Percentiles rank a stretch among this genome's conserved stretches.
Evolutionary conservation across 2,888 invertebrate genomes (phyloP).

Genomic region (Apodemia hepburni): DNA sequence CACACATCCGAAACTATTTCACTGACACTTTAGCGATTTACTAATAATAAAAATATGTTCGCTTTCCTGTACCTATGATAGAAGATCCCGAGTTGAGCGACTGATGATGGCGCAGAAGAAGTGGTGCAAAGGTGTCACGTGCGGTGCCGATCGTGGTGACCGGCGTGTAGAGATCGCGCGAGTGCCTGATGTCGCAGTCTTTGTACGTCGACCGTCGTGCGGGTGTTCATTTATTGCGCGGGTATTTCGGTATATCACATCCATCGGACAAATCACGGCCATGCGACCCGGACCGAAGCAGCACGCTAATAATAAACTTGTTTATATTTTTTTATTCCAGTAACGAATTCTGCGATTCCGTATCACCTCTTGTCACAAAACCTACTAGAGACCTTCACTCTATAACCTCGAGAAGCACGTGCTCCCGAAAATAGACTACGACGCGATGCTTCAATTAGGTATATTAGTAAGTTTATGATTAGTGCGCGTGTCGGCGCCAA

Average conservation of each 20-base stretch:
- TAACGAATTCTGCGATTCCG: constrained; percentile 58
- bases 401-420: constrained; percentile 71
- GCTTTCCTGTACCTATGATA: constrained; percentile 31
- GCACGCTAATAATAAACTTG: constrained; percentile 78
- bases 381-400: constrained; percentile 42
- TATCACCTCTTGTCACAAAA: constrained; percentile 38
- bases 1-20: not conserved
- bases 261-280: constrained; percentile 77
- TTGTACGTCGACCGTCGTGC: constrained; percentile 50
- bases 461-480: constrained; percentile 32
- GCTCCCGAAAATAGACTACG: constrained; percentile 60
- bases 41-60: constrained; percentile 1
- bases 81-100: constrained; percentile 25
- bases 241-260: constrained; percentile 76
- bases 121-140: constrained; percentile 27
- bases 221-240: constrained; percentile 62
- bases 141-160: constrained; percentile 39
- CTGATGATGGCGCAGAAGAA: constrained; percentile 22
- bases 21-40: not conserved
- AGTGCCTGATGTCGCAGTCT: constrained; percentile 53
- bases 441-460: constrained; percentile 42
- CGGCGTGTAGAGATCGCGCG: constrained; percentile 45
- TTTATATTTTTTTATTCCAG: constrained; percentile 74
- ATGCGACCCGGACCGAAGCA: constrained; percentile 76
- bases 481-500: constrained; percentile 48